Evolutionary conservation across 2,888 invertebrate species (phyloP).

Genomic region (Drosophila subquinaria): DNA sequence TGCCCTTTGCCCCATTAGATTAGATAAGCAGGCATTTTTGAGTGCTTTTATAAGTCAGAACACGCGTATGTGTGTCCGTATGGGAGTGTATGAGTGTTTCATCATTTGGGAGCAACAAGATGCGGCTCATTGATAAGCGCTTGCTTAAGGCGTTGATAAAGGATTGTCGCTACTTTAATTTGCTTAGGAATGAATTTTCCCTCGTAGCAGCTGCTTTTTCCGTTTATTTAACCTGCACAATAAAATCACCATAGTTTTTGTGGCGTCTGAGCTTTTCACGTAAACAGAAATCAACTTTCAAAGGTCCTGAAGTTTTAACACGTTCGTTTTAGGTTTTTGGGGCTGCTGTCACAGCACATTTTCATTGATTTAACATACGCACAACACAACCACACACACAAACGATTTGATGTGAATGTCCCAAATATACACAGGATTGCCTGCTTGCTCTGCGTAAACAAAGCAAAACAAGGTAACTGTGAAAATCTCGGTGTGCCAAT

Average conservation of each 20-base stretch:
- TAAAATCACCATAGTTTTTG: conserved; percentile 26
- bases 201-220: conserved; percentile 11
- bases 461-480: conserved; percentile 22
- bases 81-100: conserved; percentile 22
- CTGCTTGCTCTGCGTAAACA: conserved; percentile 40
- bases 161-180: conserved; percentile 37
- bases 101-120: conserved; percentile 45
- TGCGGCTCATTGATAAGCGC: conserved; percentile 48
- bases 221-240: conserved; percentile 2
- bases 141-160: conserved; percentile 24
- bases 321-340: conserved; percentile 33
- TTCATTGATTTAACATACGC: conserved; percentile 55
- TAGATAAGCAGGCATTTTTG: conserved; percentile 48
- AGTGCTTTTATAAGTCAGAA: conserved; percentile 38
- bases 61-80: conserved; percentile 9
- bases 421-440: conserved; percentile 7
- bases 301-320: conserved; percentile 35
- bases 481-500: conserved; percentile 1
- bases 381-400: conserved; percentile 9
- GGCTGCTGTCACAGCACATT: conserved; percentile 60
- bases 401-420: not conserved
- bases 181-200: not conserved
- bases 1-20: conserved; percentile 35
- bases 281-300: conserved; percentile 29
- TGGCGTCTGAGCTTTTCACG: conserved; percentile 33